phyloP scores from a whole-genome alignment of 2,797 vertebrate genomes.

The Cyclopterus lumpus region DNA sequence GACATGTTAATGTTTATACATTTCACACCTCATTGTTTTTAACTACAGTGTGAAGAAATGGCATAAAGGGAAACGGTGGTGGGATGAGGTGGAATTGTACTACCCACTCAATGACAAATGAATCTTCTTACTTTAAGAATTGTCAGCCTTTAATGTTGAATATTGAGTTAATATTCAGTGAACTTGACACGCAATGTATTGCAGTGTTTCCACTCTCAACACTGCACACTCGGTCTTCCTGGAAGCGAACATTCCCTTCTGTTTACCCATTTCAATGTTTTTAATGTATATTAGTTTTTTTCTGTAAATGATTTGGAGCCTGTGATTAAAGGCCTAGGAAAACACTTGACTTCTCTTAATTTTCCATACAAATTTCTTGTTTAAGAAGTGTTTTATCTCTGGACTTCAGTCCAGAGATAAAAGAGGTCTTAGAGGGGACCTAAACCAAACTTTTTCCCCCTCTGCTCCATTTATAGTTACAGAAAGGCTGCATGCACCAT shows the following conservation, averaged over 20 bases:
- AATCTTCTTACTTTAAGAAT: neutral
- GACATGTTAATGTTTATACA: neutral
- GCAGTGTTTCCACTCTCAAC: neutral
- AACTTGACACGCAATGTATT: neutral
- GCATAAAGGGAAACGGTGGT: neutral
- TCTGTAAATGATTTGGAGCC: neutral
- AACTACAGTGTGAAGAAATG: neutral
- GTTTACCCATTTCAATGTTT: neutral
- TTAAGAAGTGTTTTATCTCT: neutral
- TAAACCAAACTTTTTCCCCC: neutral
- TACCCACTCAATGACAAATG: neutral
- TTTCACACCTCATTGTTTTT: neutral
- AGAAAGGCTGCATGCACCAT: neutral
- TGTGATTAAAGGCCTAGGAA: conserved; percentile 3
- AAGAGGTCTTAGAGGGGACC: conserved; percentile 2
- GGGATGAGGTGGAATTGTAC: neutral
- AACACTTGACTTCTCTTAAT: neutral
- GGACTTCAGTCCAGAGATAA: no score
- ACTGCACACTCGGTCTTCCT: neutral
- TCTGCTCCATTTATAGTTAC: conserved; percentile 8
- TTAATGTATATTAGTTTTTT: neutral
- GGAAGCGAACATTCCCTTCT: neutral
- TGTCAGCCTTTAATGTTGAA: neutral
- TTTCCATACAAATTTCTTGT: neutral
- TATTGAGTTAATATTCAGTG: neutral